Evolutionary conservation across 2,113 vertebrate species (phyloP).

Genomic region (Zosterops japonicus): DNA sequence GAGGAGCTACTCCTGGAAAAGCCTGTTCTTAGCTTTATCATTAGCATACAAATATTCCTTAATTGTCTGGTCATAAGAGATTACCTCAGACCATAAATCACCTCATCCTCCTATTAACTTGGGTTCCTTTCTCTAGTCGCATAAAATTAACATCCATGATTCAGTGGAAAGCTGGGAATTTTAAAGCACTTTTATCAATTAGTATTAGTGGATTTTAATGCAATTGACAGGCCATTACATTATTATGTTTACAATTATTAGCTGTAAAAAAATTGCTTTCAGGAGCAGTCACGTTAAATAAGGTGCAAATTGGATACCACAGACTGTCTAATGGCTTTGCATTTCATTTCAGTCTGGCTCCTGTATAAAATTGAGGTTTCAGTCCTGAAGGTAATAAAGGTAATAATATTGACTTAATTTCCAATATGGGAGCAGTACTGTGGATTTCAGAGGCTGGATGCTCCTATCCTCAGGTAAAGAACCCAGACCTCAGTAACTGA

Average conservation of each 20-base stretch:
- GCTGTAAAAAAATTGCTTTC: constrained; percentile 58
- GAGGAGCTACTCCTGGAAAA: background rate
- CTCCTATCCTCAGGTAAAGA: background rate
- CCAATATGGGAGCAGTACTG: background rate
- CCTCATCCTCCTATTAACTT: constrained; percentile 21
- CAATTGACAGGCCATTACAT: background rate
- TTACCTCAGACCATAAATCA: constrained; percentile 35
- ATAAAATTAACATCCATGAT: constrained; percentile 26
- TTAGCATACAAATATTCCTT: constrained; percentile 44
- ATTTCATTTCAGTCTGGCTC: background rate
- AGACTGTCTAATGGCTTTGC: background rate
- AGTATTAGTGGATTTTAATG: constrained; percentile 16
- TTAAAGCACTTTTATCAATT: constrained; percentile 54
- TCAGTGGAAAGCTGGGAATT: background rate
- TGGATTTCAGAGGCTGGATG: background rate
- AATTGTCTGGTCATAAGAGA: constrained; percentile 45
- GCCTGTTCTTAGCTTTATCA: background rate
- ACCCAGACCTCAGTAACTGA: background rate
- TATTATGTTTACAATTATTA: constrained; percentile 44
- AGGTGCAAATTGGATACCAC: background rate
- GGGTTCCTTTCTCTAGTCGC: background rate
- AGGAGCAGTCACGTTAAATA: constrained; percentile 44
- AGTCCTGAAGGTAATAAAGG: background rate
- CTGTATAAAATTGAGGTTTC: background rate
- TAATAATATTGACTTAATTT: background rate